Percentiles rank a stretch among this genome's conserved stretches.
phyloP scores from a whole-genome alignment of 2,888 invertebrate species.

The Cephalotes varians region DNA sequence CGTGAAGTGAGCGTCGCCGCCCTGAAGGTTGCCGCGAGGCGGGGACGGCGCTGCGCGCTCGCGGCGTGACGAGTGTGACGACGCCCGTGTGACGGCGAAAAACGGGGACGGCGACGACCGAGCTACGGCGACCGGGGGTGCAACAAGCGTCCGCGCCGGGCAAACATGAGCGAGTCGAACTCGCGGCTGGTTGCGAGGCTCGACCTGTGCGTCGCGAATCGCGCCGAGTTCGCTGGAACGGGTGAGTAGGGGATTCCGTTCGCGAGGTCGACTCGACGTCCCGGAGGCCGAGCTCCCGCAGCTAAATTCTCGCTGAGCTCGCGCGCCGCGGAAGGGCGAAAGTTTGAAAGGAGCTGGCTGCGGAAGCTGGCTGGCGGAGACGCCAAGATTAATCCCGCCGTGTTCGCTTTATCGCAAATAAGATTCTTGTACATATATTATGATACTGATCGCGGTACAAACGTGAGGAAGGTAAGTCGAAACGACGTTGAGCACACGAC shows the following conservation, averaged over 20 bases:
- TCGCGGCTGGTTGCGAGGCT: slow-evolving; percentile 24
- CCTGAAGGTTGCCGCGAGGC: neutral
- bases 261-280: neutral
- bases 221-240: slow-evolving; percentile 57
- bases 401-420: neutral
- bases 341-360: too few relatives aligned
- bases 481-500: neutral
- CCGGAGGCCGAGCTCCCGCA: neutral
- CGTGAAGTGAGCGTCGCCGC: slow-evolving; percentile 7
- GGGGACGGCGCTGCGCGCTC: neutral
- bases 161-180: slow-evolving; percentile 67
- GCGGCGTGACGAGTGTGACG: neutral
- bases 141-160: slow-evolving; percentile 74
- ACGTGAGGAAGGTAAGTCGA: neutral
- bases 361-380: neutral
- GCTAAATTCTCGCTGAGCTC: neutral
- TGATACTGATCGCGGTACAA: neutral
- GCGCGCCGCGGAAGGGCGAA: neutral
- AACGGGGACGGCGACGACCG: slow-evolving; percentile 1
- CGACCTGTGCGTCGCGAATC: slow-evolving; percentile 52
- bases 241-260: slow-evolving; percentile 57
- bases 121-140: slow-evolving; percentile 33
- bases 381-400: neutral
- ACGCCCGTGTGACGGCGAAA: slow-evolving; percentile 2
- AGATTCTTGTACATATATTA: neutral